Percentiles rank a stretch among this genome's conserved stretches.
Conservation (phyloP, 2,888 invertebrate species). For the Busseola fusca region DNA sequence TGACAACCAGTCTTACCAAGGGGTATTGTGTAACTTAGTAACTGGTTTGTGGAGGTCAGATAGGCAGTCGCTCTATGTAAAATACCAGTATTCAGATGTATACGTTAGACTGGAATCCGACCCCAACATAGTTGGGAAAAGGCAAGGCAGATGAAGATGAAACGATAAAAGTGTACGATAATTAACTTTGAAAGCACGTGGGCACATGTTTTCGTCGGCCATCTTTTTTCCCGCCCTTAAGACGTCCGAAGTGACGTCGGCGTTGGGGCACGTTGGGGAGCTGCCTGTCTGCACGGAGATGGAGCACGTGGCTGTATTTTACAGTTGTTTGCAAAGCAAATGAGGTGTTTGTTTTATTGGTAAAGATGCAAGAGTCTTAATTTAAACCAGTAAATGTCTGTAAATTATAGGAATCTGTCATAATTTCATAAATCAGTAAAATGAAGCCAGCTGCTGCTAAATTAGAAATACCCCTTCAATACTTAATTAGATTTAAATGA, state of each 20-base stretch:
- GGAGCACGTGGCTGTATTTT: conserved; percentile 24
- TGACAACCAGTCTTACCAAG: too few relatives aligned
- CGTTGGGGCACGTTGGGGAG: conserved; percentile 17
- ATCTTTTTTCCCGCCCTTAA: conserved; percentile 1
- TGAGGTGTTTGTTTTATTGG: too few relatives aligned
- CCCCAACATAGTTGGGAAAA: too few relatives aligned
- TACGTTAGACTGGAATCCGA: too few relatives aligned
- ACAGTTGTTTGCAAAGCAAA: not conserved
- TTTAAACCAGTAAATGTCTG: not conserved
- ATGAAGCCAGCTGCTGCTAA: not conserved
- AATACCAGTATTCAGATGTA: too few relatives aligned
- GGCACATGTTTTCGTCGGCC: conserved; percentile 16
- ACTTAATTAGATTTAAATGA: conserved; percentile 7
- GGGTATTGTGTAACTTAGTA: too few relatives aligned
- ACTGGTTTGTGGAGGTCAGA: too few relatives aligned
- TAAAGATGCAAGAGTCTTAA: not conserved
- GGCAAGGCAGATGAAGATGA: too few relatives aligned
- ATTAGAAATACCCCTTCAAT: not conserved
- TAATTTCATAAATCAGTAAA: not conserved
- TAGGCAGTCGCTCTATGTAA: too few relatives aligned
- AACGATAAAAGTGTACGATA: not conserved
- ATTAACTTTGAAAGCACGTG: conserved; percentile 17
- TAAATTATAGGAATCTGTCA: not conserved
- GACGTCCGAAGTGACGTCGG: not conserved
- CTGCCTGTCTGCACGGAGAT: too few relatives aligned